Base-by-base conservation (phyloP, 2,113 vertebrate species). In the Rhinolophus sinicus region DNA sequence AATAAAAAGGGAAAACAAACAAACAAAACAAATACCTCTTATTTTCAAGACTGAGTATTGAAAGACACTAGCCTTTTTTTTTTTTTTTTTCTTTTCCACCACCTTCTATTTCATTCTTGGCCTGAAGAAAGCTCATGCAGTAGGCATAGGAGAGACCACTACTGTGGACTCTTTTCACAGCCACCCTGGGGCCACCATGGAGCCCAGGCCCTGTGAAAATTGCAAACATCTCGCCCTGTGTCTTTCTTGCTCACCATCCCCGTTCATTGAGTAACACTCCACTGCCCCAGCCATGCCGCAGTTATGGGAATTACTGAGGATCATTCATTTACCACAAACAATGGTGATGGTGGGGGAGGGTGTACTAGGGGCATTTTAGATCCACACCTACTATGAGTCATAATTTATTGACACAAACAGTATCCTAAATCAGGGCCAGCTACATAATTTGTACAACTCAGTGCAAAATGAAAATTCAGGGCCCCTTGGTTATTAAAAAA, bases 171-270 rank as follows among this genome's bases (percentile, higher is more conserved):
- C 3, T 1, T 0, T 7, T 8, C 54, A 40, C 0, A 35, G 15
- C 16, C 35, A 40, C 10, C n/a, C 30, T 0, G 9, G 8, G 10
- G 12, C 6, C 26, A 67, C n/a, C 1, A 2, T 0, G 1, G 18
- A 90, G 30, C 18, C 19, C 7, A 69, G 30, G n/a, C 0, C 13
- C 13, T 1, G 47, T 35, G 64, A 82, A 62, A 85, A 52, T 14
- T 30, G 0, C 4, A 15, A 54, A 10, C 13, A 8, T 38, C 35
- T 8, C 0, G 18, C 16, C 18, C 21, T 13, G 10, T 2, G 28
- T 12, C 52, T 19, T 58, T 86, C 28, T 88, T 38, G 72, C 35
- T 93, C 1, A 30, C 16, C 60, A 14, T 44, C n/a, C 21, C 8
- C 16, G 19, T 26, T 38, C 22, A 33, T n/a, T 64, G 60, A 8